These are phyloP conservation scores for Cynopterus brachyotis DNA, from an alignment of 2,113 vertebrate genomes.

Conservation along the genomic window DNA sequence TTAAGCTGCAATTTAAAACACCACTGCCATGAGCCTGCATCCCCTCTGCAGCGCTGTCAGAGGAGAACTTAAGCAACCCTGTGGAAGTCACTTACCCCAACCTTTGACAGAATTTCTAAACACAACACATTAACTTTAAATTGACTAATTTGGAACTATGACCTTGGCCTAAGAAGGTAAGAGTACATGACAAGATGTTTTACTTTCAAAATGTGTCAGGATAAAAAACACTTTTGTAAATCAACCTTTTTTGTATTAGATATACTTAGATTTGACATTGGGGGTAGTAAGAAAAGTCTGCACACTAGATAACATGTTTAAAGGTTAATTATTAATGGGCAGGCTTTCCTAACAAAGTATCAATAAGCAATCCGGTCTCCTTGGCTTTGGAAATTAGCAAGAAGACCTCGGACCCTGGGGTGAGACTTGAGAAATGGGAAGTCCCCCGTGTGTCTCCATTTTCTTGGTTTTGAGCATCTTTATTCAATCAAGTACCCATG, in stretches of 20 bases:
- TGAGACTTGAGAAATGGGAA: constrained; percentile 80
- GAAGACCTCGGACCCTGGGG: constrained; percentile 11
- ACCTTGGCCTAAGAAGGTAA: constrained; percentile 53
- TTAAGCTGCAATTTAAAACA: constrained; percentile 29
- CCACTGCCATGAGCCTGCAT: background rate
- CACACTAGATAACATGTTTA: background rate
- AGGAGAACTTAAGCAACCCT: constrained; percentile 25
- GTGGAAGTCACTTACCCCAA: background rate
- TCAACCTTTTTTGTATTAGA: background rate
- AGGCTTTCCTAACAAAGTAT: constrained; percentile 67
- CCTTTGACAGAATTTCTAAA: constrained; percentile 70
- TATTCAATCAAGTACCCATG: constrained; percentile 60
- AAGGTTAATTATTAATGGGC: constrained; percentile 86
- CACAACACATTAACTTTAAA: constrained; percentile 29
- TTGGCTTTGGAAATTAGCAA: constrained; percentile 67
- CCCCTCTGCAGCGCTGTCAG: constrained; percentile 47
- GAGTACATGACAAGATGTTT: constrained; percentile 17
- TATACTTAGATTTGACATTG: background rate
- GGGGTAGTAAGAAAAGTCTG: constrained; percentile 53
- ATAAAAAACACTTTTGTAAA: constrained; percentile 45
- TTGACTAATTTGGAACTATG: background rate
- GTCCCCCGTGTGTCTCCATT: constrained; percentile 53
- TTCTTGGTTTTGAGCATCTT: constrained; percentile 72
- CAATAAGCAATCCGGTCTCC: constrained; percentile 70
- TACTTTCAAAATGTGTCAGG: constrained; percentile 40